Percentiles rank a stretch among this genome's conserved stretches.
phyloP scores from a whole-genome alignment of 2,797 vertebrate genomes.

The Sandelia bainsii region DNA sequence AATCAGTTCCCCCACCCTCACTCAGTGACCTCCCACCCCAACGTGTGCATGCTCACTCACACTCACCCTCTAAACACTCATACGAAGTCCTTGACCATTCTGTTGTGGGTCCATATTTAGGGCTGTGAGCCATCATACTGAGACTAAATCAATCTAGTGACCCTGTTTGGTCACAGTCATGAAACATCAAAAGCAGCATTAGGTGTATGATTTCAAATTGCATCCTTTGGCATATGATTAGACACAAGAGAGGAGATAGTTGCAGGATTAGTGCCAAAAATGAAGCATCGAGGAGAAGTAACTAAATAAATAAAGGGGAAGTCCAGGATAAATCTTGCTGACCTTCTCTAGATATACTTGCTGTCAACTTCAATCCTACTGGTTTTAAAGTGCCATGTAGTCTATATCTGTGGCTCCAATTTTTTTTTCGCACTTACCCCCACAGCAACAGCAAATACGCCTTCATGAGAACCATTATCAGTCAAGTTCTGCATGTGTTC shows the following conservation, averaged over 20 bases:
- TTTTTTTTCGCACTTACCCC: not conserved
- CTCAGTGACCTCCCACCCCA: slow-evolving; percentile 42
- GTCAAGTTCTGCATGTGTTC: not conserved
- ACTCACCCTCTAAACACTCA: slow-evolving; percentile 64
- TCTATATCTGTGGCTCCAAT: too few species aligned
- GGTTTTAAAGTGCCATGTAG: not conserved
- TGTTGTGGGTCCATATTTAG: slow-evolving; percentile 75
- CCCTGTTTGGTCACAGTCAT: slow-evolving; percentile 54
- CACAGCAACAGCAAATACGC: too few species aligned
- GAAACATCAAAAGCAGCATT: slow-evolving; percentile 69
- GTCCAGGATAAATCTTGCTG: slow-evolving; percentile 56
- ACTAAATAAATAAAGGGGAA: slow-evolving; percentile 67
- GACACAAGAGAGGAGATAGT: slow-evolving; percentile 30
- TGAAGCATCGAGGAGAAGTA: slow-evolving; percentile 53
- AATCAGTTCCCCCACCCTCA: slow-evolving; percentile 52
- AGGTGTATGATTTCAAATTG: slow-evolving; percentile 68
- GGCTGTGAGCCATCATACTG: slow-evolving; percentile 54
- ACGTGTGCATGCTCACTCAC: slow-evolving; percentile 44
- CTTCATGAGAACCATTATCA: not conserved
- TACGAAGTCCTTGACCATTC: slow-evolving; percentile 74
- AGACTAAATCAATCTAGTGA: slow-evolving; percentile 66
- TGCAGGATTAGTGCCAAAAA: slow-evolving; percentile 47
- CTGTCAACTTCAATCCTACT: slow-evolving; percentile 23
- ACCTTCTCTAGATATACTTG: slow-evolving; percentile 41
- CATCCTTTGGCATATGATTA: slow-evolving; percentile 59